Evolutionary conservation across 2,113 vertebrate genomes (phyloP).

Genomic region (Galeopterus variegatus): DNA sequence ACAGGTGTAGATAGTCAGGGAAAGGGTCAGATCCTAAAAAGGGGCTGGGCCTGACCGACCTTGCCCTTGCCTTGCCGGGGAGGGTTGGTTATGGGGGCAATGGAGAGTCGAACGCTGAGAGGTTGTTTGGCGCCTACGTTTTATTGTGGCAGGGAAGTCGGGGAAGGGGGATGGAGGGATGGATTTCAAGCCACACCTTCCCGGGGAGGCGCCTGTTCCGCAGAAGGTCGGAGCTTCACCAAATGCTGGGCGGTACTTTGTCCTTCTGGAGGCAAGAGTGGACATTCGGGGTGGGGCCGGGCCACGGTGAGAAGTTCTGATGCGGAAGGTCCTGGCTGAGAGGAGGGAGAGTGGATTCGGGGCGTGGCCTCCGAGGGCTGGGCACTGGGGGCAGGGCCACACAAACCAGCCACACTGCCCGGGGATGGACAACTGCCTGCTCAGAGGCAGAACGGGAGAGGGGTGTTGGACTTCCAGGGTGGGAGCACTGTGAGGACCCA

Average conservation of each 20-base stretch:
- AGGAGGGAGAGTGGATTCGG: not conserved
- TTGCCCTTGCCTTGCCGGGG: too few species aligned
- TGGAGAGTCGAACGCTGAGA: rapidly evolving
- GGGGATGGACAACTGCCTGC: not conserved
- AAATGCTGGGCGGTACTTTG: not conserved
- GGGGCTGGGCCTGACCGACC: not conserved
- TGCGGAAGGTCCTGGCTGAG: not conserved
- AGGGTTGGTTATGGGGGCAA: too few species aligned
- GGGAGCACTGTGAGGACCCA: not conserved
- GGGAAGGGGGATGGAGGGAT: rapidly evolving
- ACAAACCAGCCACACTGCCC: rapidly evolving
- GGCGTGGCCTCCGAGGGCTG: not conserved
- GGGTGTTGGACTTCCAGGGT: rapidly evolving
- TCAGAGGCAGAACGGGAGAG: rapidly evolving
- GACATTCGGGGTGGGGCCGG: too few species aligned
- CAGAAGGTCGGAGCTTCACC: not conserved
- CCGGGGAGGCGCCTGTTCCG: not conserved
- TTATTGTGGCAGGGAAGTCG: not conserved
- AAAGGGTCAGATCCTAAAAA: not conserved
- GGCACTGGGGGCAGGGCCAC: rapidly evolving
- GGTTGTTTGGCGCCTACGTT: not conserved
- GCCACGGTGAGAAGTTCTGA: not conserved
- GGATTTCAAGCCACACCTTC: not conserved
- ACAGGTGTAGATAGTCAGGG: too few species aligned
- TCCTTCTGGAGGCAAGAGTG: rapidly evolving